Evolutionary conservation across 2,888 invertebrate species (phyloP).

Genomic region (Mellilla xanthometata): DNA sequence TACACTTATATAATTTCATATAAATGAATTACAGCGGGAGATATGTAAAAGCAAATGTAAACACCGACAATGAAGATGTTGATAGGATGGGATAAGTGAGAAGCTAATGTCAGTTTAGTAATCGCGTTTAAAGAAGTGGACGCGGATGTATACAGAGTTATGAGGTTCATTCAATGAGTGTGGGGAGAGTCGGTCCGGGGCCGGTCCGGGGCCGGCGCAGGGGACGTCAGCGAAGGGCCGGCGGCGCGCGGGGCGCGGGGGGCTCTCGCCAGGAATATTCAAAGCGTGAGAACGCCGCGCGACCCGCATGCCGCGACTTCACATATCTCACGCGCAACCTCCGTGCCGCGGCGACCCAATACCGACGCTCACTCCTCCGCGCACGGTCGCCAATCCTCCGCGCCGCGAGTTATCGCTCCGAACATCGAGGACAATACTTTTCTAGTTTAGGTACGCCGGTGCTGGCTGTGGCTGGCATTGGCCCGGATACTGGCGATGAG

Average conservation of each 20-base stretch:
- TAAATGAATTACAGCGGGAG: too few species aligned
- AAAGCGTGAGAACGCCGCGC: conserved; percentile 81
- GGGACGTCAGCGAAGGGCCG: conserved; percentile 76
- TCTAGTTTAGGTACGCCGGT: conserved; percentile 78
- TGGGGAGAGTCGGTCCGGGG: conserved; percentile 58
- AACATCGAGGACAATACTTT: conserved; percentile 82
- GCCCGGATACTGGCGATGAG: conserved; percentile 77
- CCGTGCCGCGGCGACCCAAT: conserved; percentile 44
- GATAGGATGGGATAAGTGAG: too few species aligned
- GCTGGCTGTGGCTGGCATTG: conserved; percentile 78
- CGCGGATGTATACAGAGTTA: conserved; percentile 67
- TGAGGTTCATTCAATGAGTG: conserved; percentile 73
- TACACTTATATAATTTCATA: too few species aligned
- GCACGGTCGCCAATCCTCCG: conserved; percentile 52
- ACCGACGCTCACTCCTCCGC: conserved; percentile 44
- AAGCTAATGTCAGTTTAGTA: too few species aligned
- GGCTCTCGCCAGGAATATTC: conserved; percentile 78
- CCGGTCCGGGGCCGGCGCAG: conserved; percentile 72
- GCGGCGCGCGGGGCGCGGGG: conserved; percentile 39
- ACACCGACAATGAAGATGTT: too few species aligned
- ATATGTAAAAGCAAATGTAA: too few species aligned
- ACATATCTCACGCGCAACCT: conserved; percentile 82
- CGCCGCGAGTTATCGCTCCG: conserved; percentile 68
- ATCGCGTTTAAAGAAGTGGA: conserved; percentile 42
- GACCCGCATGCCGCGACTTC: conserved; percentile 81